Conservation (phyloP, 2,797 vertebrate species). For the Calcarius lapponicus region DNA sequence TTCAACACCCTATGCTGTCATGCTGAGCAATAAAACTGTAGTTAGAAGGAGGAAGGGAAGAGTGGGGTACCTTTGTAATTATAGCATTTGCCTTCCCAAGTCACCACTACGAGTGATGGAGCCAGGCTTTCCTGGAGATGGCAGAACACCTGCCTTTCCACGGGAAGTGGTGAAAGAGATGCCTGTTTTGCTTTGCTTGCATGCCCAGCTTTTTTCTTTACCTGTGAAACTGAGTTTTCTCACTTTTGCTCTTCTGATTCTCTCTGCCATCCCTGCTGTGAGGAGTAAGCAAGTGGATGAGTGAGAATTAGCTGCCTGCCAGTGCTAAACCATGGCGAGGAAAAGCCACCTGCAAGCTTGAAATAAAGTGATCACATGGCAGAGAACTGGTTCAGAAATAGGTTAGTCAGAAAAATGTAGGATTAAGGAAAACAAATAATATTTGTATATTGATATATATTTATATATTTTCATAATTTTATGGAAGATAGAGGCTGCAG, state of each 20-base stretch:
- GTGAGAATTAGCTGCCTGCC: not conserved
- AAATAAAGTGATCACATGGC: not conserved
- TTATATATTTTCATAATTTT: not conserved
- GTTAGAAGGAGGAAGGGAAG: not conserved
- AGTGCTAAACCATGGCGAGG: not conserved
- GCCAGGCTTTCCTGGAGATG: not conserved
- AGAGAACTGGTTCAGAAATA: not conserved
- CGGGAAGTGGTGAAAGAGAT: not conserved
- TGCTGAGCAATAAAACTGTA: not conserved
- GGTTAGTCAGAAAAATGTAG: not conserved
- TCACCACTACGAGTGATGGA: not conserved
- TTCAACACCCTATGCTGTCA: not conserved
- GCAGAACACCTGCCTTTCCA: not conserved
- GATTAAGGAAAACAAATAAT: not conserved
- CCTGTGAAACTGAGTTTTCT: not conserved
- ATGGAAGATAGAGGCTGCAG: not conserved
- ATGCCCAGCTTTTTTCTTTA: not conserved
- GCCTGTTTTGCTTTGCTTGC: not conserved
- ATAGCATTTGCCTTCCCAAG: not conserved
- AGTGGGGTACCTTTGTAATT: not conserved
- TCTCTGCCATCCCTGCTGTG: not conserved
- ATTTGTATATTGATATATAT: no score
- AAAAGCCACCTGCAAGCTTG: not conserved
- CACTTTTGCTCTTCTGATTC: not conserved
- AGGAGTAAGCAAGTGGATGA: not conserved